A percentile compares a stretch with the other conserved stretches of the same genome.
These are phyloP conservation scores for Anguilla japonica DNA, from an alignment of 2,113 vertebrate genomes.

Conservation along the genomic window DNA sequence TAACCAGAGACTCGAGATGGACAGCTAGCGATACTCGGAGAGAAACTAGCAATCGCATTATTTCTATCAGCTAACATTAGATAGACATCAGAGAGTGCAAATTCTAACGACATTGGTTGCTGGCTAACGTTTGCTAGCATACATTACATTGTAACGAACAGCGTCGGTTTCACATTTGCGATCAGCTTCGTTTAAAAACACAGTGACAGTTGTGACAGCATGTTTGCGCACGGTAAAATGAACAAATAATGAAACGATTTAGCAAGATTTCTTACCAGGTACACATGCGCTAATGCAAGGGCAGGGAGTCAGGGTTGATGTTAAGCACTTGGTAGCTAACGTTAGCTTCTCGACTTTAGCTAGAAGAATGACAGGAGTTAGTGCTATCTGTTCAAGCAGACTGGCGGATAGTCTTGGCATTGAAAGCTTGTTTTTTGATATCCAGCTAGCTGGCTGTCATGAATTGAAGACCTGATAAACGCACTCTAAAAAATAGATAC, in stretches of 20 bases:
- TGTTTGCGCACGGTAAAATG: background rate
- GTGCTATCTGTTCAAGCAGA: background rate
- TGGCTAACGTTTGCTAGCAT: slow-evolving; percentile 52
- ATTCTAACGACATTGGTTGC: background rate
- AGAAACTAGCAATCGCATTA: background rate
- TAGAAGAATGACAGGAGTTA: background rate
- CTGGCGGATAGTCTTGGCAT: background rate
- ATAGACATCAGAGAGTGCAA: background rate
- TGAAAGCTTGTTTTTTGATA: background rate
- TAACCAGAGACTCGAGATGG: background rate
- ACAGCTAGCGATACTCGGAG: background rate
- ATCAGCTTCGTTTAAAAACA: background rate
- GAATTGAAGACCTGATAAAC: background rate
- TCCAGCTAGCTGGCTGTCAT: background rate
- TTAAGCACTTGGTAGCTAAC: slow-evolving; percentile 10
- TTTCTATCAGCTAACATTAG: background rate
- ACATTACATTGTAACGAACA: slow-evolving; percentile 39
- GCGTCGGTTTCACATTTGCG: background rate
- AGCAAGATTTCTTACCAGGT: background rate
- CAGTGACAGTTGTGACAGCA: background rate
- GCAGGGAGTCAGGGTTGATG: background rate
- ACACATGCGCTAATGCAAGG: background rate
- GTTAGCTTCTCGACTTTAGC: background rate
- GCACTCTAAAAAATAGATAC: background rate
- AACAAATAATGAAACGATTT: background rate